These are phyloP conservation scores for Phylloscopus whistleri DNA, from an alignment of 2,113 vertebrate genomes.

Conservation along the genomic window DNA sequence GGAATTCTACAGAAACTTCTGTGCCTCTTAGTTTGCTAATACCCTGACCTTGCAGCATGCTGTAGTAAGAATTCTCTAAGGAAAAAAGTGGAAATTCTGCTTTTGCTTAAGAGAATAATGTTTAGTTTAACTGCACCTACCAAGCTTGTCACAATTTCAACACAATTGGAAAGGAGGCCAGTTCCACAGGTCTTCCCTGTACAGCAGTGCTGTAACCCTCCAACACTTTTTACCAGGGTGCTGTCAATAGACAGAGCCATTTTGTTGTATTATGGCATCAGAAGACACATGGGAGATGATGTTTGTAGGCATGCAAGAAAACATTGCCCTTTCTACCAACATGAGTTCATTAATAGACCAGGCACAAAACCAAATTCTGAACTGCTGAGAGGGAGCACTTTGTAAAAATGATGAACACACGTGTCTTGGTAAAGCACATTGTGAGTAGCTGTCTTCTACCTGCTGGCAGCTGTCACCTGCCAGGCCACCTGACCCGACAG, in stretches of 20 bases:
- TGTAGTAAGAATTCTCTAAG: background rate
- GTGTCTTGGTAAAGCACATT: background rate
- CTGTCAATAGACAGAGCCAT: background rate
- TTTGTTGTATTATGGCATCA: accelerated
- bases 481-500: accelerated
- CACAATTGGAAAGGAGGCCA: background rate
- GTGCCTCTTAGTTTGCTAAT: background rate
- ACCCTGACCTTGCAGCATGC: background rate
- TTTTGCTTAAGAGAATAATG: background rate
- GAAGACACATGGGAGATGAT: background rate
- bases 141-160: background rate
- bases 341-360: accelerated
- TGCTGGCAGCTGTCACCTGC: background rate
- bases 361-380: background rate
- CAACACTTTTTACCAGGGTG: background rate
- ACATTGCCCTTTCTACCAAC: background rate
- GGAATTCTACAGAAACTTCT: background rate
- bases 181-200: background rate
- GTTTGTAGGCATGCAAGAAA: background rate
- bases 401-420: background rate
- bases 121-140: background rate
- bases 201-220: background rate
- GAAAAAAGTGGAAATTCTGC: background rate
- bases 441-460: background rate
- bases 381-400: background rate